Base-by-base conservation (phyloP, 2,113 vertebrate species). In the Zapus hudsonius region DNA sequence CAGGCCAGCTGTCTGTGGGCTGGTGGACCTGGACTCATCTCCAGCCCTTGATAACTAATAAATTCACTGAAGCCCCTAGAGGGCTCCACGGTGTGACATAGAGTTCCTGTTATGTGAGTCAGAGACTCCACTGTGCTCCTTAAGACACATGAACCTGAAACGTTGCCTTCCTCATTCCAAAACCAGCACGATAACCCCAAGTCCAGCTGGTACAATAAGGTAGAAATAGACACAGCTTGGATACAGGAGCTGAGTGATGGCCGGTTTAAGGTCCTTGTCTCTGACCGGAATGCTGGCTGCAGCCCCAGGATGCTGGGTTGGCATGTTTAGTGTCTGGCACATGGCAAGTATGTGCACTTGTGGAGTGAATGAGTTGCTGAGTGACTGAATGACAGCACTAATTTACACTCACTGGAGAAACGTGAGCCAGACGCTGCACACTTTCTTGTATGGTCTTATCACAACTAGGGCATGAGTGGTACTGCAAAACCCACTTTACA, bases 381-480 rank as follows among this genome's bases (percentile, higher is more conserved):
- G 8, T 25, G 90, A 80, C 22, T 67, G 57, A 22, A 31, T 25
- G 82, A 15, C 29, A 20, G 44, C 38, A 0, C 10, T 12, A 12
- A 55, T 20, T 31, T 25, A 52, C 5, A 4, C 5, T 36, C 23
- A 7, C 11, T 0, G 7, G 36, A 38, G 16, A 33, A 2, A 23
- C 3, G 25, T n/a, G 40, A 31, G 23, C 44, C 52, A n/a, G 23
- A 44, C 38, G 2, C 72, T 4, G 15, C 0, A 3, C 9, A 0
- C 15, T n/a, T 38, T 64, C 42, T 9, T 55, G 5, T 16, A 38
- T 27, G 31, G 19, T 22, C 27, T 61, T 1, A 36, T 23, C 42
- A 3, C 22, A 0, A 25, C 57, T 3, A 29, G 47, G n/a, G n/a
- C 22, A 52, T 36, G n/a, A 19, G 17, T 15, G 12, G 76, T 2